Conservation (phyloP, 2,797 vertebrate species). For the Lithobates pipiens region DNA sequence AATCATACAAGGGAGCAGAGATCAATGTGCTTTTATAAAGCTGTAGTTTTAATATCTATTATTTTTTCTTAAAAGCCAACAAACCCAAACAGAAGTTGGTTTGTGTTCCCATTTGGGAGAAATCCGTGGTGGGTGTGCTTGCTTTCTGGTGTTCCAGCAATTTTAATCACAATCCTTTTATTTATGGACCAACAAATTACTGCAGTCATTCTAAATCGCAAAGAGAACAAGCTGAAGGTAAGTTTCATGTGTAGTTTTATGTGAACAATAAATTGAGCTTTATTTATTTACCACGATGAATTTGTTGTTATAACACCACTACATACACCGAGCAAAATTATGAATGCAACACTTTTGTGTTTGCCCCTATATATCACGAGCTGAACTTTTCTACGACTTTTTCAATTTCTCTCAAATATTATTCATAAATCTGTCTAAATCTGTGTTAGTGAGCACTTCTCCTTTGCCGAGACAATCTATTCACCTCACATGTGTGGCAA, state of each 20-base stretch:
- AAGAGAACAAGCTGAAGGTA: constrained; percentile 78
- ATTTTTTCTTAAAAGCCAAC: constrained; percentile 72
- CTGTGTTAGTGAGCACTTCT: too few relatives aligned
- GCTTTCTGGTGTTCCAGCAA: constrained; percentile 70
- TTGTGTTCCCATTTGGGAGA: constrained; percentile 74
- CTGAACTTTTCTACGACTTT: too few relatives aligned
- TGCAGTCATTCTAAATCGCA: constrained; percentile 80
- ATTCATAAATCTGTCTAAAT: too few relatives aligned
- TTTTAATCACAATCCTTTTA: constrained; percentile 79
- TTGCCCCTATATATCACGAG: too few relatives aligned
- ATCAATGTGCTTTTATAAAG: not conserved
- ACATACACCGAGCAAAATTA: too few relatives aligned
- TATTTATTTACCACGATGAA: too few relatives aligned
- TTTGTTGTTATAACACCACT: too few relatives aligned
- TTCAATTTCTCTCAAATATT: too few relatives aligned
- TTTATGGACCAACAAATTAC: constrained; percentile 86
- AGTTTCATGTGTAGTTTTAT: not conserved
- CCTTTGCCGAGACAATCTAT: too few relatives aligned
- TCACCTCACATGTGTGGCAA: too few relatives aligned
- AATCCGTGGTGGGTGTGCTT: constrained; percentile 81
- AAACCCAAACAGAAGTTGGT: constrained; percentile 74
- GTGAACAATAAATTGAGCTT: not conserved
- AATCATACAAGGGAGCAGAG: too few relatives aligned
- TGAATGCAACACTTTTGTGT: too few relatives aligned
- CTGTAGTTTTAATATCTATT: not conserved